Conservation (phyloP, 2,888 invertebrate genomes). For the Pinctada fucata region DNA sequence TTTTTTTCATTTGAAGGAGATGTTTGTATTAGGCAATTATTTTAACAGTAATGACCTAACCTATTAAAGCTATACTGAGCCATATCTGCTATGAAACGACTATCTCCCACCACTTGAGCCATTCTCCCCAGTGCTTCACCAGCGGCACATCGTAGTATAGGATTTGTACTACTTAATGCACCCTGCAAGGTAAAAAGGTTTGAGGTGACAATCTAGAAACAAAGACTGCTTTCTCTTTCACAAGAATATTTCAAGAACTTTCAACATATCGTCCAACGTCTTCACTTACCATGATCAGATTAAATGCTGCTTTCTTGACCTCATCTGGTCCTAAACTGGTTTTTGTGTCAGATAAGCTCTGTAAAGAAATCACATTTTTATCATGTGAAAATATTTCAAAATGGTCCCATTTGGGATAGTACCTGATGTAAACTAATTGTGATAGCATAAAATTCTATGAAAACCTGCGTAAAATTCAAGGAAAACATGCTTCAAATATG, state of each 20-base stretch:
- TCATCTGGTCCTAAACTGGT: constrained; percentile 90
- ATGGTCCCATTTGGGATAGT: too few relatives aligned
- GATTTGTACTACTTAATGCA: constrained; percentile 78
- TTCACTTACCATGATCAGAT: constrained; percentile 84
- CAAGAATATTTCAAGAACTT: background rate
- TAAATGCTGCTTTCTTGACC: constrained; percentile 86
- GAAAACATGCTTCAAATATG: too few relatives aligned
- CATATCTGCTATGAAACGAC: constrained; percentile 91
- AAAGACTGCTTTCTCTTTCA: background rate
- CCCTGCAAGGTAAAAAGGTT: constrained; percentile 67
- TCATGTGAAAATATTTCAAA: background rate
- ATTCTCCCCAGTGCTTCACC: constrained; percentile 96
- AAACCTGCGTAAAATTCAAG: too few relatives aligned
- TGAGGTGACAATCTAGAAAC: background rate
- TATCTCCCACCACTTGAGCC: constrained; percentile 92
- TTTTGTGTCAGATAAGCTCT: constrained; percentile 90
- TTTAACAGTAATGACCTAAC: constrained; percentile 57
- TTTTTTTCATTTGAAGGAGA: background rate
- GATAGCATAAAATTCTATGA: too few relatives aligned
- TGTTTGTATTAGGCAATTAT: background rate
- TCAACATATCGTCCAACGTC: background rate
- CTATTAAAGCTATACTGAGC: constrained; percentile 93
- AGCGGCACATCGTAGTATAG: constrained; percentile 90
- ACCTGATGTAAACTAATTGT: too few relatives aligned
- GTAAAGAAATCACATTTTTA: constrained; percentile 24